phyloP scores from a whole-genome alignment of 2,113 vertebrate species.

The Hystrix brachyura region DNA sequence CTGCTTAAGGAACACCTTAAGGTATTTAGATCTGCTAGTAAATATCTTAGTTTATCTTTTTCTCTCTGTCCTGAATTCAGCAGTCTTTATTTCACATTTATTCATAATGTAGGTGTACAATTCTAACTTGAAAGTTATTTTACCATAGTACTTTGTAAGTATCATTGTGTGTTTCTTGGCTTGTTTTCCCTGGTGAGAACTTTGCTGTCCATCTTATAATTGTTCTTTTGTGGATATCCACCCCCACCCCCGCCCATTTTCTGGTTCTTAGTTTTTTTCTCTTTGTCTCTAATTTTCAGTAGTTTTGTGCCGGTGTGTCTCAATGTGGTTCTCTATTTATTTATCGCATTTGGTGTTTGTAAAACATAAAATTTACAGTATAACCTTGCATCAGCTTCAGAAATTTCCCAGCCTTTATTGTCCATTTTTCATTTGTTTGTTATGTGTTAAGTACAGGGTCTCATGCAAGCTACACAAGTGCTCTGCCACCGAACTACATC shows the following conservation, averaged over 20 bases:
- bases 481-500: neutral
- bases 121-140: constrained; percentile 1
- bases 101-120: neutral
- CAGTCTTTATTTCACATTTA: constrained; percentile 13
- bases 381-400: constrained; percentile 14
- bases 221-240: neutral
- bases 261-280: constrained; percentile 31
- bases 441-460: neutral
- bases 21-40: neutral
- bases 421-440: neutral
- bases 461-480: neutral
- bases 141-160: neutral
- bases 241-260: neutral
- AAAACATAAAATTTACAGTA: constrained; percentile 42
- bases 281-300: neutral
- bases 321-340: neutral
- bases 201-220: neutral
- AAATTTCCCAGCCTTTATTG: neutral
- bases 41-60: constrained; percentile 4
- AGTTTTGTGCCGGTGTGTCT: neutral
- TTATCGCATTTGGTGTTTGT: constrained; percentile 11
- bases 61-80: neutral
- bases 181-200: neutral
- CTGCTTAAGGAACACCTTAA: neutral
- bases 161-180: neutral